Conservation (phyloP, 35 echinoderm and acorn worm genomes). For the Hemicentrotus pulcherrimus region DNA sequence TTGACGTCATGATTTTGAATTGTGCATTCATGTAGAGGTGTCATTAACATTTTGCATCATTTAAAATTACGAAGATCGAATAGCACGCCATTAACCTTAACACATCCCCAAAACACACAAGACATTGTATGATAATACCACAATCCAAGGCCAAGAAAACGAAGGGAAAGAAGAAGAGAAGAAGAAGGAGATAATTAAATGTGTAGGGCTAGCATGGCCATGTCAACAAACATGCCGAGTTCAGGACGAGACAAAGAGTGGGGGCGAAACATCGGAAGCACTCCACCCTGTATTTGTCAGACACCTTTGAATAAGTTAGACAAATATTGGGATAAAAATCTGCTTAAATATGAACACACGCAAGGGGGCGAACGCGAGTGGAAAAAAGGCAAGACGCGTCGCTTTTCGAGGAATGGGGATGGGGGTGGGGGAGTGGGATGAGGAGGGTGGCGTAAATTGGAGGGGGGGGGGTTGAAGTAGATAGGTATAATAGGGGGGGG, state of each 20-base stretch:
- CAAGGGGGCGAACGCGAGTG: not conserved
- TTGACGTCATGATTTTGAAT: no score
- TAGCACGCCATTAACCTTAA: not conserved
- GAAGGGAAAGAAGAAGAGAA: not conserved
- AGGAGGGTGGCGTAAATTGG: not conserved
- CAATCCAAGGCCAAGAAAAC: not conserved
- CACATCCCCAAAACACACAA: not conserved
- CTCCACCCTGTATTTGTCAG: constrained; percentile 35
- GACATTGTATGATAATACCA: not conserved
- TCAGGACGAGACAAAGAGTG: not conserved
- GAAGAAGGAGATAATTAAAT: constrained; percentile 22
- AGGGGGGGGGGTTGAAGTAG: not conserved
- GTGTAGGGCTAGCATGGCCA: not conserved
- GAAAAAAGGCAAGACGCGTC: not conserved
- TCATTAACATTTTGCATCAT: not conserved
- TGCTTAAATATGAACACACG: constrained; percentile 44
- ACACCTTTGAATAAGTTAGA: constrained; percentile 46
- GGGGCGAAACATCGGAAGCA: constrained; percentile 29
- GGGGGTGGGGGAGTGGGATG: not conserved
- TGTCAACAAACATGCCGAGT: constrained; percentile 27
- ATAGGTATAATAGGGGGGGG: not conserved
- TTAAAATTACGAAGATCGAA: not conserved
- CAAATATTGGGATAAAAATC: constrained; percentile 47
- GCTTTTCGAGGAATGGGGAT: not conserved
- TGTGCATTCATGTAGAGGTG: not conserved